phyloP scores from a whole-genome alignment of 2,888 invertebrate species.

The Nomada ruficornis region DNA sequence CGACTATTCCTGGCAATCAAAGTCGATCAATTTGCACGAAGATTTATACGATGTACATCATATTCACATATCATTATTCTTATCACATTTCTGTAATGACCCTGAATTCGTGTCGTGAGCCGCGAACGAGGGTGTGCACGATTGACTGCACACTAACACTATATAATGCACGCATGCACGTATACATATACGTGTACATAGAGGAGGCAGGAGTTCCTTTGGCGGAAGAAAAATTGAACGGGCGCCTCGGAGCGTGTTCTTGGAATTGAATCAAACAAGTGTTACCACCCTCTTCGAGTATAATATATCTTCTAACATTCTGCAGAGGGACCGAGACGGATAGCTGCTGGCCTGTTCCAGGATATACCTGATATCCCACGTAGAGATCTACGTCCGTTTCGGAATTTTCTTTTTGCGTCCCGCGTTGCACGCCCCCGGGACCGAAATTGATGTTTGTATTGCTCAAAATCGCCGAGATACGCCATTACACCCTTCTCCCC shows the following conservation, averaged over 20 bases:
- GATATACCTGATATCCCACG: constrained; percentile 70
- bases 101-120: constrained; percentile 43
- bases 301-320: constrained; percentile 79
- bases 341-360: constrained; percentile 70
- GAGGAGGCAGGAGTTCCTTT: constrained; percentile 48
- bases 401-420: constrained; percentile 66
- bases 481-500: constrained; percentile 1
- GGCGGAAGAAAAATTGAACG: constrained; percentile 77
- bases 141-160: no score
- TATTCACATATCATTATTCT: constrained; percentile 10
- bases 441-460: constrained; percentile 68
- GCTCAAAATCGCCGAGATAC: constrained; percentile 61
- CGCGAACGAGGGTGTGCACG: neutral
- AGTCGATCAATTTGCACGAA: constrained; percentile 21
- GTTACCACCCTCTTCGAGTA: constrained; percentile 77
- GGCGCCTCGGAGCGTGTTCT: constrained; percentile 75
- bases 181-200: neutral
- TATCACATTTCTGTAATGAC: constrained; percentile 40
- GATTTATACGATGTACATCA: constrained; percentile 19
- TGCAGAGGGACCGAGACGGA: constrained; percentile 75
- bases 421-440: constrained; percentile 52
- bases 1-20: constrained; percentile 10
- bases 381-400: constrained; percentile 62
- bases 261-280: constrained; percentile 82
- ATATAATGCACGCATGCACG: neutral